phyloP scores from a whole-genome alignment of 2,797 vertebrate genomes.

The Anas georgica region DNA sequence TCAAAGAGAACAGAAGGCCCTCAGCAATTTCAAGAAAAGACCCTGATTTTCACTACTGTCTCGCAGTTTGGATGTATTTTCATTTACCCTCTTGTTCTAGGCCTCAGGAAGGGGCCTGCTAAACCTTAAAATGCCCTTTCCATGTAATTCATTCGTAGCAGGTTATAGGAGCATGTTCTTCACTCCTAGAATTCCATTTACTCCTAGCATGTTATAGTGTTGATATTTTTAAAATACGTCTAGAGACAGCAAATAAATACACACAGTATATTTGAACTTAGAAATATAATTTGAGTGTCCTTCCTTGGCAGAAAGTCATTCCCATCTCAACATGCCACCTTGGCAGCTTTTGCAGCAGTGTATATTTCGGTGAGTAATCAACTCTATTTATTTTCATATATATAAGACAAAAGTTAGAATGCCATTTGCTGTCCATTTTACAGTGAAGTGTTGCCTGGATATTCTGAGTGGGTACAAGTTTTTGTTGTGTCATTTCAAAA shows the following conservation, averaged over 20 bases:
- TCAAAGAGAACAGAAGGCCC: not conserved
- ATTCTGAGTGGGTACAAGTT: not conserved
- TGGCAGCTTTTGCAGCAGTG: slow-evolving; percentile 96
- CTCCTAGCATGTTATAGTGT: not conserved
- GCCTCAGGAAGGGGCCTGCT: not conserved
- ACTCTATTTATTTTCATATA: slow-evolving; percentile 4
- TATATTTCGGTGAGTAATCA: slow-evolving; percentile 94
- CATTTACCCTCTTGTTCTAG: not conserved
- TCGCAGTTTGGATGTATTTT: not conserved
- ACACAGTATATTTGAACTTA: slow-evolving; percentile 42
- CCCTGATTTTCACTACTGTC: not conserved
- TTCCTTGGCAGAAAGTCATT: slow-evolving; percentile 94
- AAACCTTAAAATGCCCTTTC: not conserved
- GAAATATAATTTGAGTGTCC: slow-evolving; percentile 73
- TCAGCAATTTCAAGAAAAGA: not conserved
- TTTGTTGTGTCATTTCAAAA: not conserved
- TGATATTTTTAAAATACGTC: not conserved
- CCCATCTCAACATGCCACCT: slow-evolving; percentile 96
- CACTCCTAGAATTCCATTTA: too few species aligned
- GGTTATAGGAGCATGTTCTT: too few species aligned
- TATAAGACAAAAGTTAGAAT: slow-evolving; percentile 7
- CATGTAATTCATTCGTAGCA: not conserved
- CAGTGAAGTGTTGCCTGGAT: not conserved
- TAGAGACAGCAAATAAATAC: not conserved
- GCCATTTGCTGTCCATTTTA: not conserved